Percentiles rank a stretch among this genome's conserved stretches.
Conservation (phyloP, 2,888 invertebrate genomes). For the Acrocera orbiculus region DNA sequence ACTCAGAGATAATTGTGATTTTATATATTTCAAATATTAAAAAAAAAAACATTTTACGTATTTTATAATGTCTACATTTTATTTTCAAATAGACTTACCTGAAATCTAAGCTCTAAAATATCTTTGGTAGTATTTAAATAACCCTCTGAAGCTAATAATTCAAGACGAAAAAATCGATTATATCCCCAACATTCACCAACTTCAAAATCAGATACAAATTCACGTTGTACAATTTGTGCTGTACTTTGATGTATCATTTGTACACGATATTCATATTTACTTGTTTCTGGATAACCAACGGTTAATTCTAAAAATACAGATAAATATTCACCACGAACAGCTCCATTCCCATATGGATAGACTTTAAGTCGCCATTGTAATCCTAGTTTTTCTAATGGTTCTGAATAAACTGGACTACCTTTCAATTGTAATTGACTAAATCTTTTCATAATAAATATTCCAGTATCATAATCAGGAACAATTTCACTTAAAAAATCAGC, state of each 20-base stretch:
- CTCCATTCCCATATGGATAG: conserved; percentile 88
- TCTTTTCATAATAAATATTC: conserved; percentile 73
- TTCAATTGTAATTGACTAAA: conserved; percentile 73
- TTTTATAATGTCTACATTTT: too few relatives aligned
- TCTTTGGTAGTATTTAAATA: conserved; percentile 72
- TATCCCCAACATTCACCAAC: conserved; percentile 96
- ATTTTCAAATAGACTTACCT: conserved; percentile 10
- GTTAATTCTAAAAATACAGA: conserved; percentile 85
- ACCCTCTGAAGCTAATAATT: conserved; percentile 76
- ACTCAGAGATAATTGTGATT: too few relatives aligned
- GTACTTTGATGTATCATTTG: conserved; percentile 89
- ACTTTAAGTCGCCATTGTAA: conserved; percentile 84
- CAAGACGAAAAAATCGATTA: conserved; percentile 80
- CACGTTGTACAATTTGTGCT: conserved; percentile 75
- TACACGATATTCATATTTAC: conserved; percentile 84
- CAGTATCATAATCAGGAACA: conserved; percentile 78
- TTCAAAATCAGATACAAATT: conserved; percentile 91
- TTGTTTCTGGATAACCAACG: conserved; percentile 76
- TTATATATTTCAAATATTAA: too few relatives aligned
- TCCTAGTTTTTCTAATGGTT: conserved; percentile 72
- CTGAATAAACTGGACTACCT: conserved; percentile 84
- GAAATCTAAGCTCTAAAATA: conserved; percentile 59
- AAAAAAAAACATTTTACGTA: too few relatives aligned
- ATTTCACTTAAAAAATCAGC: conserved; percentile 88
- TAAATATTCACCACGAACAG: conserved; percentile 78